Evolutionary conservation across 2,888 invertebrate species (phyloP), one percentile per base, ranked within the genome.

Genomic region (Nezara viridula): DNA sequence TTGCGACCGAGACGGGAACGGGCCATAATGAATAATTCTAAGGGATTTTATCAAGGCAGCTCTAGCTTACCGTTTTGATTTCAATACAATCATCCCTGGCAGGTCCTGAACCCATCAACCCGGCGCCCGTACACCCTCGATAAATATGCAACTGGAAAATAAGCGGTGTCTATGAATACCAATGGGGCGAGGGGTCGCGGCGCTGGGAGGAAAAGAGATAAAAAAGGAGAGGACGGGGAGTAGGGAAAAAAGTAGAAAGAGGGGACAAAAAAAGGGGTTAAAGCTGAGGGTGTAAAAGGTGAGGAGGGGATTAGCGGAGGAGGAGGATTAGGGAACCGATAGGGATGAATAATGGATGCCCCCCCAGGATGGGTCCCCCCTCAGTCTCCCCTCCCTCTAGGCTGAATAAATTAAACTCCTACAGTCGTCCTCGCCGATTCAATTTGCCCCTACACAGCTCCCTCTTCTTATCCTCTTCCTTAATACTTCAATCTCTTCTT

Each of bases 211-310:
- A 24, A 77, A 40, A 77, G 81, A 81, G 81, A 81, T 81, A 81
- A 81, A 81, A 81, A 81, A 81, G 32, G 32, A 66, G 9, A 32
- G 66, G 66, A 16, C 19, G 66, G 32, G 66, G 32, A 19, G 16
- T 1, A 66, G 32, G 66, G 27, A 66, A 66, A 66, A 66, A 66
- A 66, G 66, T 66, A 32, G 66, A n/a, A 81, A 81, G 40, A 50
- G 60, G 37, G 55, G 50, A 52, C 52, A 90, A 90, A 90, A 90
- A 52, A 81, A 88, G 49, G 88, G 73, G 86, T 85, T 50, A 37
- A 89, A 85, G 86, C 60, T 52, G 50, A 86, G 85, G 86, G 47
- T 85, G 86, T 86, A 44, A 50, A 85, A 73, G 66, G 52, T 73
- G 86, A 66, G 52, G 47, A 89, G 52, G 89, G 85, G 90, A 32